Conservation (phyloP, 1,140 invertebrate species). For the Platyscapa corneri region DNA sequence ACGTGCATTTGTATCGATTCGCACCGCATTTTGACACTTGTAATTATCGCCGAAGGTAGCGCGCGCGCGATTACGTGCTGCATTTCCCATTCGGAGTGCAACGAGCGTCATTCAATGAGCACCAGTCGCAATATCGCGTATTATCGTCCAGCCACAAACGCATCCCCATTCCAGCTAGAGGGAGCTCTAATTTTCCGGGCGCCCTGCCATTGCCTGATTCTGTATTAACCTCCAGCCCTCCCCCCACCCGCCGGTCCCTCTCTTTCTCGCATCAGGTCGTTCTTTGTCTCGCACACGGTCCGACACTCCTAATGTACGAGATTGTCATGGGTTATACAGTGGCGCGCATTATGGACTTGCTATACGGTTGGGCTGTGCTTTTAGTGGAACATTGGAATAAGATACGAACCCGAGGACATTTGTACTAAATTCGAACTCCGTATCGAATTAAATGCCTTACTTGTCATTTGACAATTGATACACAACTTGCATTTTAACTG, state of each 20-base stretch:
- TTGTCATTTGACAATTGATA: too few species aligned
- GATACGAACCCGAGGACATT: neutral
- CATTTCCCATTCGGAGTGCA: neutral
- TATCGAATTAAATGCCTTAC: too few species aligned
- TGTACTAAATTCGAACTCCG: neutral
- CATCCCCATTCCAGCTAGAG: too few species aligned
- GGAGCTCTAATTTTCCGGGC: neutral
- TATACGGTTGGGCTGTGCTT: neutral
- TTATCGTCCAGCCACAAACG: conserved; percentile 3
- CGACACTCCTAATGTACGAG: neutral
- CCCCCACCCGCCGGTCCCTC: neutral
- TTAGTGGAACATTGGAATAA: neutral
- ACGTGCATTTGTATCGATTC: neutral
- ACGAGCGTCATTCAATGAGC: neutral
- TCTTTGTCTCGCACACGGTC: neutral
- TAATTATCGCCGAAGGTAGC: neutral
- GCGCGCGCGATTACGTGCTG: neutral
- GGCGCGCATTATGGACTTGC: neutral
- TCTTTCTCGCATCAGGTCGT: neutral
- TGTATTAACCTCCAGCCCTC: neutral
- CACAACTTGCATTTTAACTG: too few species aligned
- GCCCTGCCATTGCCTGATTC: neutral
- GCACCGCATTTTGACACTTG: neutral
- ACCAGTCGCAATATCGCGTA: conserved; percentile 5
- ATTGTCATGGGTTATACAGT: neutral